These are phyloP conservation scores for Pseudorhombus dupliciocellatus DNA, from an alignment of 2,113 vertebrate species.

Conservation along the genomic window DNA sequence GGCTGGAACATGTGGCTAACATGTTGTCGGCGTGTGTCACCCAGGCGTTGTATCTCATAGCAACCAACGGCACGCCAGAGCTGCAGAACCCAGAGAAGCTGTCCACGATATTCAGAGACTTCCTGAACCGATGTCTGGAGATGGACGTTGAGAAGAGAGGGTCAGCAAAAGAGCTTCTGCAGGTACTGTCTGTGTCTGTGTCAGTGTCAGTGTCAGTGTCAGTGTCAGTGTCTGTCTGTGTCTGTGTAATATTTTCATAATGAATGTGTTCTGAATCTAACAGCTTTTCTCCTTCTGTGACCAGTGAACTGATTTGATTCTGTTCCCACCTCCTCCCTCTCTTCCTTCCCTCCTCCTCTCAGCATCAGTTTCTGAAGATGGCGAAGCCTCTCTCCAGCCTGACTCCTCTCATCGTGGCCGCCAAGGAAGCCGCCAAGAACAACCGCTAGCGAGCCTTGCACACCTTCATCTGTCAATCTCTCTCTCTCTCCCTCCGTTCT, in stretches of 20 bases:
- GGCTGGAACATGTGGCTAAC: neutral
- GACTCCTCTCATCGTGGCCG: constrained; percentile 98
- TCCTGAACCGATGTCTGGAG: constrained; percentile 94
- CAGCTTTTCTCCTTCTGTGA: neutral
- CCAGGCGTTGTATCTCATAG: constrained; percentile 97
- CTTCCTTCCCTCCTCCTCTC: constrained; percentile 16
- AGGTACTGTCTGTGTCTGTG: constrained; percentile 77
- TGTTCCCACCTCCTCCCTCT: neutral
- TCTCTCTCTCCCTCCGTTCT: neutral
- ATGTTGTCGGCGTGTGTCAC: constrained; percentile 32
- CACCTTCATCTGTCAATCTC: too few relatives aligned
- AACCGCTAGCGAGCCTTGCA: constrained; percentile 86
- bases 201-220: neutral
- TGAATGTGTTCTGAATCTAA: too few relatives aligned
- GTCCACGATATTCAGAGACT: constrained; percentile 90
- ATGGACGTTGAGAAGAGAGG: constrained; percentile 99
- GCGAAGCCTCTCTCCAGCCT: constrained; percentile 99
- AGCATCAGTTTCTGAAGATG: constrained; percentile 99
- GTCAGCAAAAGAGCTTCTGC: constrained; percentile 92
- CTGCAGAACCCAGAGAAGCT: constrained; percentile 97
- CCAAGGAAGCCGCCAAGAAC: constrained; percentile 99
- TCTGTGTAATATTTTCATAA: too few relatives aligned
- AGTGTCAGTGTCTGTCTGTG: neutral
- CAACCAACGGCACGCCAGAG: constrained; percentile 96
- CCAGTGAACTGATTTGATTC: neutral